phyloP scores from a whole-genome alignment of 2,888 invertebrate species.

The Oligia fasciuncula region DNA sequence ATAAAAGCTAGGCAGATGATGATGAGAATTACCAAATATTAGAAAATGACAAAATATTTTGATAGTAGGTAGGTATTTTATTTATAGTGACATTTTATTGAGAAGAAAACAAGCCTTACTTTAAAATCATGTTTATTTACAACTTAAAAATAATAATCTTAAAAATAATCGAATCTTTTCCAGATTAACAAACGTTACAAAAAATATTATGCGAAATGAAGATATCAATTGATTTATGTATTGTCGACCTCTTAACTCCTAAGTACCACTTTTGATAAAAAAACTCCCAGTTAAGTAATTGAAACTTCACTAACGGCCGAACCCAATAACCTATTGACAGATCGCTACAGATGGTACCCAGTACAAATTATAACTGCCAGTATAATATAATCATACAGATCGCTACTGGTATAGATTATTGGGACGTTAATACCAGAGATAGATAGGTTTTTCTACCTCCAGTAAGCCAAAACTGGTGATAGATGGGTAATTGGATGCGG shows the following conservation, averaged over 20 bases:
- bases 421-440: background rate
- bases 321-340: background rate
- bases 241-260: background rate
- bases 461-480: background rate
- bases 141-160: slow-evolving; percentile 36
- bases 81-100: background rate
- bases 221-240: background rate
- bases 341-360: too few species aligned
- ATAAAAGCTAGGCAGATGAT: background rate
- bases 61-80: background rate
- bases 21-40: background rate
- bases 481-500: background rate
- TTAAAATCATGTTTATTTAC: slow-evolving; percentile 51
- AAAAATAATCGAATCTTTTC: slow-evolving; percentile 15
- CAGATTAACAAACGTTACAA: slow-evolving; percentile 16
- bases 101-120: slow-evolving; percentile 3
- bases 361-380: too few species aligned
- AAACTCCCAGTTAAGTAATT: background rate
- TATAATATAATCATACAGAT: too few species aligned
- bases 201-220: slow-evolving; percentile 42
- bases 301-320: background rate
- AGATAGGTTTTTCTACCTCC: background rate
- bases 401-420: background rate
- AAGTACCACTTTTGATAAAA: background rate
- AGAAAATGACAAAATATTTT: background rate